A percentile compares a stretch with the other conserved stretches of the same genome.
These are phyloP conservation scores for Drosophila bocqueti DNA, from an alignment of 1,140 invertebrate genomes.

Conservation along the genomic window DNA sequence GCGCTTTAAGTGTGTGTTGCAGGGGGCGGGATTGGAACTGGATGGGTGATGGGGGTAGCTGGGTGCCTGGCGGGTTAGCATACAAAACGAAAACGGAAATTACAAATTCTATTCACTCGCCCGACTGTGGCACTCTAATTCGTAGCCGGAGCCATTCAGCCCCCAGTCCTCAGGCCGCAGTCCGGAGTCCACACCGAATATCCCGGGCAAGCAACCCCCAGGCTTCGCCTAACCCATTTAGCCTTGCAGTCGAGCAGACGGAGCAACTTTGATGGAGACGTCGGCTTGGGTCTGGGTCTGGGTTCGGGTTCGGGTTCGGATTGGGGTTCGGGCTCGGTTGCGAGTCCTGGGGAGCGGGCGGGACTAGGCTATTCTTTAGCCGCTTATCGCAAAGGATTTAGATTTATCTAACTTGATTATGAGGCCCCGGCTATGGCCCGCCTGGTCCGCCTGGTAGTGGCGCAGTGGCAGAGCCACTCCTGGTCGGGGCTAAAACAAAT, in stretches of 20 bases:
- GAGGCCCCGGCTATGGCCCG: constrained; percentile 41
- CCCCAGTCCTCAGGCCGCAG: not conserved
- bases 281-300: not conserved
- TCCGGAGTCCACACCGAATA: not conserved
- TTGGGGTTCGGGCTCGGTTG: not conserved
- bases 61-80: constrained; percentile 58
- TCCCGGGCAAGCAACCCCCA: not conserved
- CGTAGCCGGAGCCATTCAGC: constrained; percentile 34
- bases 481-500: constrained; percentile 63
- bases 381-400: constrained; percentile 82
- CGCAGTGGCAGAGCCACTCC: constrained; percentile 5
- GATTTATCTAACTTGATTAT: constrained; percentile 82
- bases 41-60: not conserved
- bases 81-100: constrained; percentile 80
- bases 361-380: constrained; percentile 65
- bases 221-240: constrained; percentile 24
- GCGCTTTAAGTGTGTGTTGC: constrained; percentile 41
- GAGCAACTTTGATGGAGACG: constrained; percentile 46
- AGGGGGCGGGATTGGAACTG: not conserved
- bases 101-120: constrained; percentile 82
- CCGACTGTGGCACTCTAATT: constrained; percentile 73
- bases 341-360: not conserved
- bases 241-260: constrained; percentile 40
- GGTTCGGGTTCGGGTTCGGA: not conserved
- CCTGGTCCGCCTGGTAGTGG: too few species aligned